Percentiles rank a stretch among this genome's conserved stretches.
Evolutionary conservation across 2,888 invertebrate genomes (phyloP).

Genomic region (Strigamia maritima): DNA sequence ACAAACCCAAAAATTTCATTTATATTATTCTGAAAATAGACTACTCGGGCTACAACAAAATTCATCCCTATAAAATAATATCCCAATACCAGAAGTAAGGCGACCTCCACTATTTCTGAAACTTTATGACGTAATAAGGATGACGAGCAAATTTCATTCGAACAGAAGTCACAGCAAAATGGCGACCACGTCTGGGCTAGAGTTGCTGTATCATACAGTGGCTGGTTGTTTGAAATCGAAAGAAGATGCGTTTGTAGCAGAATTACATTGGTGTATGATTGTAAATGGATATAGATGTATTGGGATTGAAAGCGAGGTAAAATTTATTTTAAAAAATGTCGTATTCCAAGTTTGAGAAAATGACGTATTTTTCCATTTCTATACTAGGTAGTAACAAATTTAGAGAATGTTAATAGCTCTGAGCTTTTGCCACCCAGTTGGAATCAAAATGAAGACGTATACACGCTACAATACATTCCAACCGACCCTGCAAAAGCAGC

Average conservation of each 20-base stretch:
- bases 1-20: too few relatives aligned
- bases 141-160: neutral
- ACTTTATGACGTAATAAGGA: too few relatives aligned
- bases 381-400: constrained; percentile 22
- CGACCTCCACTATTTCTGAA: too few relatives aligned
- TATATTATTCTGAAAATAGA: too few relatives aligned
- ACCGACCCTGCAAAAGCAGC: neutral
- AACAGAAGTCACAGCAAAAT: neutral
- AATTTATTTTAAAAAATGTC: neutral
- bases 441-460: constrained; percentile 65
- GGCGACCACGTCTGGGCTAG: constrained; percentile 45
- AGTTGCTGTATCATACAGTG: constrained; percentile 48
- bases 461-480: constrained; percentile 66
- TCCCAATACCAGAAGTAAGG: too few relatives aligned
- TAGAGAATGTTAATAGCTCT: constrained; percentile 48
- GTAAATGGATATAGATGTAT: constrained; percentile 69
- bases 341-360: neutral
- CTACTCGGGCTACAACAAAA: too few relatives aligned
- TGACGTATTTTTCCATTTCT: too few relatives aligned
- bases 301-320: constrained; percentile 67
- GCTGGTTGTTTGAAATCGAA: constrained; percentile 44
- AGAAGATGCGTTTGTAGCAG: constrained; percentile 64
- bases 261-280: constrained; percentile 68
- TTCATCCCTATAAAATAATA: too few relatives aligned
- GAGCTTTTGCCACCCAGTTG: constrained; percentile 73